phyloP scores from a whole-genome alignment of 2,113 vertebrate species.

The Cyanoliseus patagonus region DNA sequence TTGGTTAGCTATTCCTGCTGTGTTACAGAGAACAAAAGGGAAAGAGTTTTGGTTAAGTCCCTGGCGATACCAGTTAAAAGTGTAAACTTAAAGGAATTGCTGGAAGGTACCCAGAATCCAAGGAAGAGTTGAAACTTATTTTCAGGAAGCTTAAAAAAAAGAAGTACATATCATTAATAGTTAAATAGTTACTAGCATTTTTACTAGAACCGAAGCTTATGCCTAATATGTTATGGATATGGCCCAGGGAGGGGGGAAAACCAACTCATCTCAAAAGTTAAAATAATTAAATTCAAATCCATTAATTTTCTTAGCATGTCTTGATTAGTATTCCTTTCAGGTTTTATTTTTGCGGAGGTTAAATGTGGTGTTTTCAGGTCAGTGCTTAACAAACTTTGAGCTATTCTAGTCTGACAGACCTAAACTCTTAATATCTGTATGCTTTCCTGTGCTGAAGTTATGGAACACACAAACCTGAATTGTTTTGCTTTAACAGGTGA shows the following conservation, averaged over 20 bases:
- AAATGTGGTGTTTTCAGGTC: neutral
- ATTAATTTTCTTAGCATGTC: neutral
- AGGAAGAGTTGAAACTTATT: neutral
- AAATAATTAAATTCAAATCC: neutral
- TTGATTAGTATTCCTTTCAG: neutral
- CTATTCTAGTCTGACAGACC: neutral
- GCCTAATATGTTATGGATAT: neutral
- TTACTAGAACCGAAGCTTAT: neutral
- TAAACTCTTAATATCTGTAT: neutral
- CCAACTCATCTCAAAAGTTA: neutral
- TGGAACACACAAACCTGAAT: neutral
- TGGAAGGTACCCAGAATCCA: neutral
- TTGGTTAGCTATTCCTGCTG: neutral
- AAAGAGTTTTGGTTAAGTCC: neutral
- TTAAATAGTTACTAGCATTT: neutral
- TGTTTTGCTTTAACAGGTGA: conserved; percentile 32
- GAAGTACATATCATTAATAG: neutral
- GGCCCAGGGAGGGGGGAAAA: accelerated
- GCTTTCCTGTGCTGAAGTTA: neutral
- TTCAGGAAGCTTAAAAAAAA: neutral
- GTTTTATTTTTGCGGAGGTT: neutral
- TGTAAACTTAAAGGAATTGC: neutral
- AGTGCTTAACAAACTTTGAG: neutral
- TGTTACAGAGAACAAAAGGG: neutral
- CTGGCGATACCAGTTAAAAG: neutral